phyloP scores from a whole-genome alignment of 2,113 vertebrate genomes.

The Melanotaenia duboulayi region DNA sequence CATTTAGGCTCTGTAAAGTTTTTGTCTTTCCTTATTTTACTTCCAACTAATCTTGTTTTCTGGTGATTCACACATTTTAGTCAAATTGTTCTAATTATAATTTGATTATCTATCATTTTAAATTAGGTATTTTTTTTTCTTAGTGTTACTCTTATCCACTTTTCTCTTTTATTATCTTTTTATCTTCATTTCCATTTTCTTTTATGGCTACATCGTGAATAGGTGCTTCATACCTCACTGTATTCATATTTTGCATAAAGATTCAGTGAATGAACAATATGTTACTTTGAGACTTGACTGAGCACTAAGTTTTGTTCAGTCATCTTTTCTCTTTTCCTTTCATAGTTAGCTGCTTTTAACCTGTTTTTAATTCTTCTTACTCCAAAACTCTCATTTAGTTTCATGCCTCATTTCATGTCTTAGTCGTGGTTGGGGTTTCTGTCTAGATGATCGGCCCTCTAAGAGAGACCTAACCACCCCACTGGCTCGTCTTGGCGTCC shows the following conservation, averaged over 20 bases:
- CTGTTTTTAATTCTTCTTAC: neutral
- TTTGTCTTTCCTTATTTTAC: too few species aligned
- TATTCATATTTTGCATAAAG: neutral
- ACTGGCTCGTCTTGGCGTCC: conserved; percentile 90
- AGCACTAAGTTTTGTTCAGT: too few species aligned
- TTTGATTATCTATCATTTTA: neutral
- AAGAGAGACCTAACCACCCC: conserved; percentile 91
- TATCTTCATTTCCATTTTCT: too few species aligned
- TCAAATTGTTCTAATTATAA: neutral
- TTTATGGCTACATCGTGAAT: neutral
- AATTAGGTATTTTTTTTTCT: too few species aligned
- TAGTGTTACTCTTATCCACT: too few species aligned
- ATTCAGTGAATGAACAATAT: too few species aligned
- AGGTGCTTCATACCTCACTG: neutral
- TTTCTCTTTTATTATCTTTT: too few species aligned
- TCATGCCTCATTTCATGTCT: conserved; percentile 9
- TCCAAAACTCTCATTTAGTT: conserved; percentile 2
- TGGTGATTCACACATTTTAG: neutral
- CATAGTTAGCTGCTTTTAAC: neutral
- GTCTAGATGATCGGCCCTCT: conserved; percentile 92
- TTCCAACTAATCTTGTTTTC: neutral
- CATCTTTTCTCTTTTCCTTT: neutral
- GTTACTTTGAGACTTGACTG: too few species aligned
- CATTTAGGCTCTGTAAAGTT: too few species aligned
- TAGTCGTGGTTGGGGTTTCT: conserved; percentile 96